A percentile compares a stretch with the other conserved stretches of the same genome.
Evolutionary conservation across 2,797 vertebrate genomes (phyloP).

Genomic region (Melanotaenia pygmaea): DNA sequence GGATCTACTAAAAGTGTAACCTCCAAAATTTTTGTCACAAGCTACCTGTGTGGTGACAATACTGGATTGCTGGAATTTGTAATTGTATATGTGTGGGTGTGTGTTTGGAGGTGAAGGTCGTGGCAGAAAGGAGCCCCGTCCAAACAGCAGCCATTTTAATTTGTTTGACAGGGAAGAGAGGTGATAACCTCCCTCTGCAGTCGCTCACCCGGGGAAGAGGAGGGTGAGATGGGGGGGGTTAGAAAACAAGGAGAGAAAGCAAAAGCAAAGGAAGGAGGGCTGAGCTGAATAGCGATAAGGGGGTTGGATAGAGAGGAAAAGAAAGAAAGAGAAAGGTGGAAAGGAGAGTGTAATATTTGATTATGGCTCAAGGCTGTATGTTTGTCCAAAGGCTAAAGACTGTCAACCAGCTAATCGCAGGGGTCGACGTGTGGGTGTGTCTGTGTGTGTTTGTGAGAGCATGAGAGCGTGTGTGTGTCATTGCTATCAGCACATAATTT

Average conservation of each 20-base stretch:
- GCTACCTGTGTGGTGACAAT: neutral
- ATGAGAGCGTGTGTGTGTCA: conserved; percentile 59
- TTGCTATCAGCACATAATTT: conserved; percentile 68
- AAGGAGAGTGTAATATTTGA: conserved; percentile 76
- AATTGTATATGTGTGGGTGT: conserved; percentile 16
- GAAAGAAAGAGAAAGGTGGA: conserved; percentile 27
- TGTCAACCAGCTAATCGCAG: conserved; percentile 76
- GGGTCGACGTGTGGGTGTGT: conserved; percentile 61
- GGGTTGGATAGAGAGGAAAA: conserved; percentile 53
- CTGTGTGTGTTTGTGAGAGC: conserved; percentile 60
- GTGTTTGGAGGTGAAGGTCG: conserved; percentile 65
- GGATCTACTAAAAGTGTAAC: neutral
- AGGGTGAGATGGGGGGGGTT: conserved; percentile 3
- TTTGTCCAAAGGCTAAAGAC: conserved; percentile 82
- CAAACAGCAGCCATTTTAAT: conserved; percentile 80
- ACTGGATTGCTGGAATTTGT: conserved; percentile 6
- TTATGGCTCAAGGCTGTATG: conserved; percentile 77
- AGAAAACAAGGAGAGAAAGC: conserved; percentile 47
- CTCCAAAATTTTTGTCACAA: neutral
- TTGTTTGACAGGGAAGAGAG: conserved; percentile 72
- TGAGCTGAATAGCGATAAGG: conserved; percentile 68
- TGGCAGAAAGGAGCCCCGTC: conserved; percentile 59
- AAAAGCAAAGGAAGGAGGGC: conserved; percentile 49
- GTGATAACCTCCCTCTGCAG: conserved; percentile 69
- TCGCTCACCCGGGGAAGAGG: conserved; percentile 28